phyloP scores from a whole-genome alignment of 2,888 invertebrate genomes.

The Ophraella communa region DNA sequence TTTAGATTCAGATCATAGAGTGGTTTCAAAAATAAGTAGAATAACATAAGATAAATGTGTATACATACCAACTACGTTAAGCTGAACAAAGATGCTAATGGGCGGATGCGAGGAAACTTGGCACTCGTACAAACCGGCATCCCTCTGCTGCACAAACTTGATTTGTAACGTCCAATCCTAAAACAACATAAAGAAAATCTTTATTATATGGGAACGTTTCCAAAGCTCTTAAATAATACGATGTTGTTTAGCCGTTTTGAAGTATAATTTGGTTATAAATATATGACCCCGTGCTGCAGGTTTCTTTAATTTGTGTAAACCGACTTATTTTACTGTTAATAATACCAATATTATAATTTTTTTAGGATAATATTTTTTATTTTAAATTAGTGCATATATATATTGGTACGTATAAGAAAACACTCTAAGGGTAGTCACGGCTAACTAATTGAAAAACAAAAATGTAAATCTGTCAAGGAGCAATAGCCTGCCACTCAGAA shows the following conservation, averaged over 20 bases:
- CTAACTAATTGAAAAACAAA: too few relatives aligned
- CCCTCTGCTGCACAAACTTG: constrained; percentile 84
- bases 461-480: too few relatives aligned
- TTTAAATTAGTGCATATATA: too few relatives aligned
- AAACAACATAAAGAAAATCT: constrained; percentile 41
- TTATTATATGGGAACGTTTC: constrained; percentile 36
- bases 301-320: too few relatives aligned
- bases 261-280: neutral
- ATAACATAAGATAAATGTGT: neutral
- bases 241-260: neutral
- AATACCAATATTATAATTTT: too few relatives aligned
- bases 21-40: neutral
- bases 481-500: too few relatives aligned
- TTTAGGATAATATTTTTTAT: too few relatives aligned
- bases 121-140: constrained; percentile 88
- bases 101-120: constrained; percentile 92
- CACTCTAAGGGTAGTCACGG: too few relatives aligned
- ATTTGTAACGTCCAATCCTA: constrained; percentile 93
- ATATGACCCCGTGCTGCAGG: too few relatives aligned
- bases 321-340: too few relatives aligned
- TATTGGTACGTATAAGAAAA: too few relatives aligned
- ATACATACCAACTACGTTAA: constrained; percentile 86
- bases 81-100: constrained; percentile 83
- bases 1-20: neutral
- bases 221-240: constrained; percentile 16